Percentiles rank a stretch among this genome's conserved stretches.
These are phyloP conservation scores for Tilapia sparmanii DNA, from an alignment of 2,113 vertebrate species.

Conservation along the genomic window DNA sequence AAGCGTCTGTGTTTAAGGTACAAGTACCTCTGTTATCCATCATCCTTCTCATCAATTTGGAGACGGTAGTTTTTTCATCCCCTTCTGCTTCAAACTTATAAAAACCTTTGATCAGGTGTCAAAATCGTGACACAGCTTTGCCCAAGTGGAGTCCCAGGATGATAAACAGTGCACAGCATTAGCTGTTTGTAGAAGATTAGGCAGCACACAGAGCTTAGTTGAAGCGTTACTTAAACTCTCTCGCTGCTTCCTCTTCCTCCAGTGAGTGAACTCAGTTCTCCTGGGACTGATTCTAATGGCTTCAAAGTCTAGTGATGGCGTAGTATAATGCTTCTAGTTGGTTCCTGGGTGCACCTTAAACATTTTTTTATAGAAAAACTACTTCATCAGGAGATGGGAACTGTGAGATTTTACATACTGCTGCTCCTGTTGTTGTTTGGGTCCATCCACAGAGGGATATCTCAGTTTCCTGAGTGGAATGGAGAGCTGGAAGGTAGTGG, in stretches of 20 bases:
- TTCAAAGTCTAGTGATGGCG: background rate
- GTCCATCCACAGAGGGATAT: constrained; percentile 14
- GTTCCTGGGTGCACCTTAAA: background rate
- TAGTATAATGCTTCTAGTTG: background rate
- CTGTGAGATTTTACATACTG: background rate
- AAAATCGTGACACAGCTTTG: background rate
- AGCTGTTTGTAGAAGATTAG: constrained; percentile 58
- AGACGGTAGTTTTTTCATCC: background rate
- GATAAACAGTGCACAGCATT: constrained; percentile 8
- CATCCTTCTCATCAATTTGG: background rate
- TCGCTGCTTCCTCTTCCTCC: background rate
- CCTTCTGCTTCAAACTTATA: background rate
- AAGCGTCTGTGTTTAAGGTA: no score
- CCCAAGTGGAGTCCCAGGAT: background rate
- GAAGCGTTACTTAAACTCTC: constrained; percentile 1
- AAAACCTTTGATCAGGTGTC: background rate
- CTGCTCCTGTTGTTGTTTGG: constrained; percentile 37
- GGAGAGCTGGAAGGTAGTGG: constrained; percentile 57
- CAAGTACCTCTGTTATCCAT: background rate
- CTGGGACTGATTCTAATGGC: background rate
- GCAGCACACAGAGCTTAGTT: constrained; percentile 38
- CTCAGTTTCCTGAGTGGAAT: constrained; percentile 40
- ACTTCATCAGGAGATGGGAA: background rate
- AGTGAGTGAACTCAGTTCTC: background rate
- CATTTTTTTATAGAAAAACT: background rate